phyloP scores from a whole-genome alignment of 2,888 invertebrate species.

The Acrobasis repandana region DNA sequence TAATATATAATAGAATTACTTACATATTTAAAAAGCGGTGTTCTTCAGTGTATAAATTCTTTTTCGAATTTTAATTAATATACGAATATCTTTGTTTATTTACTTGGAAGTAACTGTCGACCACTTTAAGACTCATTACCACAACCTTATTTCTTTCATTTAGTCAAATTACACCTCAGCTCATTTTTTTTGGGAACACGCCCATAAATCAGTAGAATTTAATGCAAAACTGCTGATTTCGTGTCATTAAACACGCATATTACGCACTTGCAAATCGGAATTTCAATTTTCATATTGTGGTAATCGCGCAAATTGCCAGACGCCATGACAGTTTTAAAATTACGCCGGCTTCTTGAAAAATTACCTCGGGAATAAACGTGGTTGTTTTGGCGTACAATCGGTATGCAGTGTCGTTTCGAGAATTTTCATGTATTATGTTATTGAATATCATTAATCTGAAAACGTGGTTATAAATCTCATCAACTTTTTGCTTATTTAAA shows the following conservation, averaged over 20 bases:
- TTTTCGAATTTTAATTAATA: not conserved
- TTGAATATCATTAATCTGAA: conserved; percentile 8
- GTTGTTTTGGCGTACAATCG: conserved; percentile 12
- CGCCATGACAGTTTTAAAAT: conserved; percentile 58
- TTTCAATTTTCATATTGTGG: conserved; percentile 13
- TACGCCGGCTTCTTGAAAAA: conserved; percentile 50
- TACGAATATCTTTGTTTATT: not conserved
- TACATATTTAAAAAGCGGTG: too few species aligned
- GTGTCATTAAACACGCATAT: conserved; percentile 1
- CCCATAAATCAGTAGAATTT: conserved; percentile 10
- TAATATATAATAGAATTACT: too few species aligned
- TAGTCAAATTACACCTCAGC: not conserved
- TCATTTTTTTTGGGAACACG: not conserved
- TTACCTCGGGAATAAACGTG: conserved; percentile 36
- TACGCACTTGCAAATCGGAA: conserved; percentile 18
- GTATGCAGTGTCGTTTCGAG: conserved; percentile 10
- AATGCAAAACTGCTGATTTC: conserved; percentile 9
- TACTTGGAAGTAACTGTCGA: not conserved
- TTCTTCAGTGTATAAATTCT: too few species aligned
- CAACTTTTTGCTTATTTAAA: not conserved
- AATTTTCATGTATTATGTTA: conserved; percentile 8
- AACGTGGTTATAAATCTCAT: conserved; percentile 4
- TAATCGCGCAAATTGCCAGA: conserved; percentile 39
- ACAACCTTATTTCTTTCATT: conserved; percentile 4
- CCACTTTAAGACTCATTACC: not conserved